A percentile compares a stretch with the other conserved stretches of the same genome.
Conservation (phyloP, 2,113 vertebrate genomes). For the Dicrurus megarhynchus region DNA sequence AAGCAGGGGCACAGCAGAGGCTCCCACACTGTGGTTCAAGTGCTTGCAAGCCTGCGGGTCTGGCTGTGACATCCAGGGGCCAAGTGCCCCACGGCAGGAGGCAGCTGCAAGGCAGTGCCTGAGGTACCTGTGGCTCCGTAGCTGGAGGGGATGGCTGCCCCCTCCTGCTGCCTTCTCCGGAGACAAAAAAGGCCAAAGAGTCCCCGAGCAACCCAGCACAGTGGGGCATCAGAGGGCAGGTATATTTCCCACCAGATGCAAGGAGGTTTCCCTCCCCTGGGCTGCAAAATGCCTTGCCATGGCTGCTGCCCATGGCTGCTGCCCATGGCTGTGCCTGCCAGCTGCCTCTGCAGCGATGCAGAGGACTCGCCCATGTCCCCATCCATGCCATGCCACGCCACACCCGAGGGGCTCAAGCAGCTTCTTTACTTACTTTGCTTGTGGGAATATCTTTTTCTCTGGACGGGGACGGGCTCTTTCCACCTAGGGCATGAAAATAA, state of each 20-base stretch:
- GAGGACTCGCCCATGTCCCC: background rate
- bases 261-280: rapidly evolving
- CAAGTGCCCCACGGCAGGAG: rapidly evolving
- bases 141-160: rapidly evolving
- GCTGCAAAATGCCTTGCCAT: background rate
- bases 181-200: background rate
- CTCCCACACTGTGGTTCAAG: background rate
- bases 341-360: rapidly evolving
- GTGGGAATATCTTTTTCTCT: background rate
- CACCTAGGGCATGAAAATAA: background rate
- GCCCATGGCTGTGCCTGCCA: rapidly evolving
- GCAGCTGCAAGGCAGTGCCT: background rate
- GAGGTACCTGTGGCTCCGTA: rapidly evolving
- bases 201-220: rapidly evolving
- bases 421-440: slow-evolving; percentile 23
- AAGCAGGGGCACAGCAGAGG: background rate
- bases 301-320: rapidly evolving
- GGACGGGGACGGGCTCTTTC: background rate
- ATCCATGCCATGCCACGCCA: rapidly evolving
- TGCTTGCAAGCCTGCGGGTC: rapidly evolving
- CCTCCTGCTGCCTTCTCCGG: rapidly evolving
- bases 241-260: background rate
- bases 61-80: rapidly evolving
- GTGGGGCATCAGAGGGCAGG: background rate
- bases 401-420: rapidly evolving